Percentiles rank a stretch among this genome's conserved stretches.
Conservation (phyloP, 2,797 vertebrate species). For the Cynopterus sphinx region DNA sequence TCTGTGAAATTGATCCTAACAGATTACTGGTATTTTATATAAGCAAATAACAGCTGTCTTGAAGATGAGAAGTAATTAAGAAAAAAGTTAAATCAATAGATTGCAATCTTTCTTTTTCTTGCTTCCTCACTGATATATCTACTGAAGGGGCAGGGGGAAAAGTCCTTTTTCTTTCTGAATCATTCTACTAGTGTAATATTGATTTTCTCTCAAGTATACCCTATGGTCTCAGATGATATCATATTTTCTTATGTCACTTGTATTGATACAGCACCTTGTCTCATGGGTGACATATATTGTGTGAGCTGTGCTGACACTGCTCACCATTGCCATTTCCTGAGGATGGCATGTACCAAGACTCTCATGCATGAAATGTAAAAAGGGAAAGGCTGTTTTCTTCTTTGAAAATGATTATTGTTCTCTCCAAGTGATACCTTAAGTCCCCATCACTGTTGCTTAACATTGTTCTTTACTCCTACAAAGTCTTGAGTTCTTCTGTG, state of each 20-base stretch:
- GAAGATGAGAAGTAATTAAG: conserved; percentile 52
- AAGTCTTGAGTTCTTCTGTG: neutral
- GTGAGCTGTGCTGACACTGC: neutral
- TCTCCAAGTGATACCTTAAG: neutral
- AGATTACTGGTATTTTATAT: neutral
- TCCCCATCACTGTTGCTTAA: neutral
- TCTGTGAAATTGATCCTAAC: neutral
- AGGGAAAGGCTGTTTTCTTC: neutral
- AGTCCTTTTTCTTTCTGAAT: conserved; percentile 54
- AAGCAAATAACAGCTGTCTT: neutral
- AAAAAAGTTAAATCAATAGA: neutral
- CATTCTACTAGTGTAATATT: conserved; percentile 29
- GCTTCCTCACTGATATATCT: conserved; percentile 47
- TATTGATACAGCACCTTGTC: conserved; percentile 56
- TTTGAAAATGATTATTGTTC: conserved; percentile 4
- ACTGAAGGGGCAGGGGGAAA: neutral
- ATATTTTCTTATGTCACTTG: conserved; percentile 12
- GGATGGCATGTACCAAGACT: neutral
- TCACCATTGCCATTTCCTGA: conserved; percentile 48
- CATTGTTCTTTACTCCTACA: neutral
- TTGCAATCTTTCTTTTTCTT: conserved; percentile 34
- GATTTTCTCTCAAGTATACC: conserved; percentile 72
- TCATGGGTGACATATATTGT: conserved; percentile 24
- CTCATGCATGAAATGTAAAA: neutral
- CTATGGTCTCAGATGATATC: conserved; percentile 48